Conservation (phyloP, 1,140 invertebrate species). For the Cyrtorhinus lividipennis region DNA sequence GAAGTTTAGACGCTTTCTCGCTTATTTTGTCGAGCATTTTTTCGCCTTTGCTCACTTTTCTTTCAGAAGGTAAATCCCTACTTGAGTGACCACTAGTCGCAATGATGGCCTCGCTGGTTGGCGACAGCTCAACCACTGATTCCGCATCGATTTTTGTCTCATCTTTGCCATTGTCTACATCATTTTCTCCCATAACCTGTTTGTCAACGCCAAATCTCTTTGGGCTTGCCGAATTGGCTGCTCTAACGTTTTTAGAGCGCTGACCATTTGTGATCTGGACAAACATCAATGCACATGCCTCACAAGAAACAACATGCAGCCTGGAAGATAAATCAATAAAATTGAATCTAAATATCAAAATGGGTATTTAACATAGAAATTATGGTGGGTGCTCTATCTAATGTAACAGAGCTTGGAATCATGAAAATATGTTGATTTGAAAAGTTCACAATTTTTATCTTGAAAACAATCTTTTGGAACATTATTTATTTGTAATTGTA, state of each 20-base stretch:
- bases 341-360: too few species aligned
- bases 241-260: conserved; percentile 7
- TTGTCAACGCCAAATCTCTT: neutral
- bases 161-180: neutral
- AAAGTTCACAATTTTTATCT: too few species aligned
- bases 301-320: too few species aligned
- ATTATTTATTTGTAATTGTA: too few species aligned
- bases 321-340: too few species aligned
- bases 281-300: too few species aligned
- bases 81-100: neutral
- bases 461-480: too few species aligned
- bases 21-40: conserved; percentile 2
- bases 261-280: conserved; percentile 14
- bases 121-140: neutral
- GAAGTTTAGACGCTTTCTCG: neutral
- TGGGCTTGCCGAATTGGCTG: neutral
- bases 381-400: too few species aligned
- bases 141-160: neutral
- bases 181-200: neutral
- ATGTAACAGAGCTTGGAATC: too few species aligned
- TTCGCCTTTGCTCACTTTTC: neutral
- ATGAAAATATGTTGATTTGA: too few species aligned
- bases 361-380: too few species aligned
- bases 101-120: neutral
- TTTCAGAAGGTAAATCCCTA: too few species aligned